Evolutionary conservation across 1,140 invertebrate species (phyloP).

Genomic region (Hyles vespertilio): DNA sequence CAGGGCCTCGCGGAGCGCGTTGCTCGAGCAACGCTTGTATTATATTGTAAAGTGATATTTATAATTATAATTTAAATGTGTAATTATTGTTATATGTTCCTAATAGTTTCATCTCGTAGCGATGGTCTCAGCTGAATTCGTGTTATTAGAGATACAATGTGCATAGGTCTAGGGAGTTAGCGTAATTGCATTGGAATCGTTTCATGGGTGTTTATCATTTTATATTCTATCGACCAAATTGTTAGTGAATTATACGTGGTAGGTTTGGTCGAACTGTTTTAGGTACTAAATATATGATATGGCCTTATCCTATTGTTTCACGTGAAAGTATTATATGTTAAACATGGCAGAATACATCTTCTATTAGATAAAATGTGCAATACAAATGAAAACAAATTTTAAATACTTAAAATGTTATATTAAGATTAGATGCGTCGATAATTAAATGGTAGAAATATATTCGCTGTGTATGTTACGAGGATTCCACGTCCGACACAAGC

Average conservation of each 20-base stretch:
- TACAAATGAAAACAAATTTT: conserved; percentile 46
- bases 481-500: conserved; percentile 30
- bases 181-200: conserved; percentile 32
- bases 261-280: conserved; percentile 6
- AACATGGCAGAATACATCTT: conserved; percentile 1
- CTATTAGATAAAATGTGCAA: conserved; percentile 65
- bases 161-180: conserved; percentile 30
- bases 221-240: conserved; percentile 3
- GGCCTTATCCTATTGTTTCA: too few species aligned
- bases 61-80: conserved; percentile 53
- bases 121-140: conserved; percentile 41
- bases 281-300: background rate
- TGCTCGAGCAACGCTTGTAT: conserved; percentile 39
- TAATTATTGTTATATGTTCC: conserved; percentile 73
- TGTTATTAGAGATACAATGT: conserved; percentile 16
- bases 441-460: conserved; percentile 56
- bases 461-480: conserved; percentile 49
- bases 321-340: background rate
- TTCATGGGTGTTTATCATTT: conserved; percentile 22
- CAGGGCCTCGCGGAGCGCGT: background rate
- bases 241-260: conserved; percentile 6
- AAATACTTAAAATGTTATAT: conserved; percentile 52
- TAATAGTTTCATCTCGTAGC: conserved; percentile 61
- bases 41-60: conserved; percentile 70
- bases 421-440: conserved; percentile 50